Conservation (phyloP, 2,113 vertebrate species). For the Antechinus flavipes region DNA sequence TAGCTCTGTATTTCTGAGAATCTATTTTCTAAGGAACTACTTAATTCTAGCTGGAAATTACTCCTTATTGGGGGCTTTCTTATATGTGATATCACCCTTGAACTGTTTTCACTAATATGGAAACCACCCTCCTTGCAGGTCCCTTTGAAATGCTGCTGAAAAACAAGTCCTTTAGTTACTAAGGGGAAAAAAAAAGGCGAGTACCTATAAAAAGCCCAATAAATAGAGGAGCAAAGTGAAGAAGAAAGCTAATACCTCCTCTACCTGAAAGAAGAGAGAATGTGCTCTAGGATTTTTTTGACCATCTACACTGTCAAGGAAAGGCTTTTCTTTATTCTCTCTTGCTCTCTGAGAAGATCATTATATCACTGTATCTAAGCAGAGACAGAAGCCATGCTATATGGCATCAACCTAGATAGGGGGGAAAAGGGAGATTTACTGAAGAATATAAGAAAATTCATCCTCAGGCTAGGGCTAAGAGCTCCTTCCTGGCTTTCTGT, state of each 20-base stretch:
- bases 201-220: not conserved
- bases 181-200: not conserved
- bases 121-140: not conserved
- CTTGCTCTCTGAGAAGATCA: not conserved
- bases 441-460: not conserved
- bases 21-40: not conserved
- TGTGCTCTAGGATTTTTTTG: not conserved
- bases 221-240: not conserved
- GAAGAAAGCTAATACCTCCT: not conserved
- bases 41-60: not conserved
- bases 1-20: not conserved
- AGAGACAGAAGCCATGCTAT: not conserved
- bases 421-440: not conserved
- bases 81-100: not conserved
- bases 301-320: not conserved
- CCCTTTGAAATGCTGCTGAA: not conserved
- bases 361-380: not conserved
- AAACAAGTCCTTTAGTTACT: not conserved
- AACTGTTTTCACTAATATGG: not conserved
- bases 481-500: slow-evolving; percentile 24
- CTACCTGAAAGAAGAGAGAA: not conserved
- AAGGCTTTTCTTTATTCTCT: not conserved
- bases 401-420: not conserved
- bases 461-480: not conserved
- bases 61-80: not conserved